These are phyloP conservation scores for Trogon surrucura DNA, from an alignment of 2,113 vertebrate genomes.

Conservation along the genomic window DNA sequence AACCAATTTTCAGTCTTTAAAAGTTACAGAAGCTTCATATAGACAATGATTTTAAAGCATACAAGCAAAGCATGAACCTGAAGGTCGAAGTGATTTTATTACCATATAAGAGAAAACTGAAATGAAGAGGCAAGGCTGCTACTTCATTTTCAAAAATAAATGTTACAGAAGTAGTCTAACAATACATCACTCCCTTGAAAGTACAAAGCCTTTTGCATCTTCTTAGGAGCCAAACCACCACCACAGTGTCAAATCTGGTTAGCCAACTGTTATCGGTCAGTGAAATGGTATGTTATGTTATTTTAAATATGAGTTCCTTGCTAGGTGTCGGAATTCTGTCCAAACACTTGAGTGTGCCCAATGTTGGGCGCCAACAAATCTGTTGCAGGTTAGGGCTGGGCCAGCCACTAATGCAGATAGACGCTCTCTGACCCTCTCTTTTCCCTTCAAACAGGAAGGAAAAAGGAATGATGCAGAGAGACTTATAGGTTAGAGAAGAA, in stretches of 20 bases:
- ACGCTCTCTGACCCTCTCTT: no score
- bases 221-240: neutral
- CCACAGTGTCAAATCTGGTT: neutral
- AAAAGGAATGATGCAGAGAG: no score
- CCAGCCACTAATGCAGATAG: no score
- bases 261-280: neutral
- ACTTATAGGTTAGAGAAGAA: no score
- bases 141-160: neutral
- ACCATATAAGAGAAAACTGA: neutral
- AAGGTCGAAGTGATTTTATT: neutral
- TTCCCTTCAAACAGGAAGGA: no score
- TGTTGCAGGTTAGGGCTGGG: no score
- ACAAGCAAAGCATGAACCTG: neutral
- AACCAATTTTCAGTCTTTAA: neutral
- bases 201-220: neutral
- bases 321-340: no score
- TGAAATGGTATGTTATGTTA: no score
- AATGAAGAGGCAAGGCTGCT: neutral
- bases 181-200: neutral
- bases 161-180: neutral
- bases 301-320: no score
- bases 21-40: neutral
- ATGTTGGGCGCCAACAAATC: no score
- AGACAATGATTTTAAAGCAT: neutral
- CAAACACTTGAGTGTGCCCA: no score